These are phyloP conservation scores for Mastacembelus armatus DNA, from an alignment of 2,797 vertebrate species.

Conservation along the genomic window DNA sequence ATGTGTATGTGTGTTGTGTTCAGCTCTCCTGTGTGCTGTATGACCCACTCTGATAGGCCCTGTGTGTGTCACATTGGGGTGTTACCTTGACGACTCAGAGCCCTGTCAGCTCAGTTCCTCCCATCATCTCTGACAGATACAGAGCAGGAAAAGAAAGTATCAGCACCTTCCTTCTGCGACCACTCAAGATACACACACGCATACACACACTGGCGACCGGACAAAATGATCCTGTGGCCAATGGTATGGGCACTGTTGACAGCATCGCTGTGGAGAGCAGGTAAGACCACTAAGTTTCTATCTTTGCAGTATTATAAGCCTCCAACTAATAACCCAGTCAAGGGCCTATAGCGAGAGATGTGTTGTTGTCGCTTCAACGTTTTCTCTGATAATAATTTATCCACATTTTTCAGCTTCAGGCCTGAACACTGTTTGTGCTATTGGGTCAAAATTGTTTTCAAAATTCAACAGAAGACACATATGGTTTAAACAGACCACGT, in stretches of 20 bases:
- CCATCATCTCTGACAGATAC: slow-evolving; percentile 63
- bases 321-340: background rate
- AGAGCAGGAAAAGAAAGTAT: slow-evolving; percentile 68
- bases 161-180: slow-evolving; percentile 33
- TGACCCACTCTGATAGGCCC: slow-evolving; percentile 60
- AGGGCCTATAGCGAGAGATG: slow-evolving; percentile 1
- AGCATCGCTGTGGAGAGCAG: slow-evolving; percentile 51
- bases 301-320: background rate
- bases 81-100: slow-evolving; percentile 58
- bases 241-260: slow-evolving; percentile 57
- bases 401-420: background rate
- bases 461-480: background rate
- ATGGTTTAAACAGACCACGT: background rate
- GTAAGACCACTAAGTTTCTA: slow-evolving; percentile 54
- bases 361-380: background rate
- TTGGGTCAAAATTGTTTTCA: background rate
- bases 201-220: background rate
- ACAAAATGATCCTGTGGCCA: slow-evolving; percentile 51
- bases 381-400: background rate
- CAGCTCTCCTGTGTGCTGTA: slow-evolving; percentile 2
- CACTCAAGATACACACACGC: slow-evolving; percentile 16
- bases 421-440: background rate
- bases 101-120: slow-evolving; percentile 65
- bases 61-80: slow-evolving; percentile 57
- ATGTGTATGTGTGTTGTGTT: background rate